Base-by-base conservation (phyloP, 2,797 vertebrate genomes). In the Oreochromis grahami region DNA sequence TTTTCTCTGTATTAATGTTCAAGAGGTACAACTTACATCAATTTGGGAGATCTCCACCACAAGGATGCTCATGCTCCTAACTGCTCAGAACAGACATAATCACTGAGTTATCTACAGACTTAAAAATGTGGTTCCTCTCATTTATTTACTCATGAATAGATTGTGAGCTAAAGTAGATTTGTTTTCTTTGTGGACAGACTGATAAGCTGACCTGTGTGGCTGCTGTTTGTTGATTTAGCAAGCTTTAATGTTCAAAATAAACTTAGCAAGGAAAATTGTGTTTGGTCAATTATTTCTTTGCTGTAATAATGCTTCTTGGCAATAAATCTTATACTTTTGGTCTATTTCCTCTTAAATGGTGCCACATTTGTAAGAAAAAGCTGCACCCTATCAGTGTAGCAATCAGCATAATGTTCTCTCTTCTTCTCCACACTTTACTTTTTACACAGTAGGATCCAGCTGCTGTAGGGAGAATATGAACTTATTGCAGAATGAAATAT, bases 1-100 rank as follows among this genome's bases (percentile, higher is more conserved):
- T 58, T 58, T 58, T 58, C 26, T 10, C 26, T 58, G 26, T 58
- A 58, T 32, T 58, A 58, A 58, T 58, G 55, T 58, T 58, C 26
- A 58, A 58, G 55, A 32, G 26, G 8, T 58, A 17, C 55, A 32
- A 58, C 26, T 58, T 58, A 0, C 2, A 58, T 58, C 55, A 32
- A 6, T 32, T 17, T 58, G 8, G 26, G 5, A 58, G 3, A 58
- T 58, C 55, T 32, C 55, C 26, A 32, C 55, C 8, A 17, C 26
- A 10, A 2, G 8, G 26, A 58, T 32, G 55, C 55, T 56, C 55
- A 17, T 1, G 53, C 26, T 32, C 26, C 56, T 0, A 0, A 60
- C 15, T 60, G 56, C 56, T 19, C 56, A 60, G 15, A 60, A 60
- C 56, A 60, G 56, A 60, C 15, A 58, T 58, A 34, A 60, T 58